Conservation (phyloP, 1,140 invertebrate species). For the Antheraea pernyi region DNA sequence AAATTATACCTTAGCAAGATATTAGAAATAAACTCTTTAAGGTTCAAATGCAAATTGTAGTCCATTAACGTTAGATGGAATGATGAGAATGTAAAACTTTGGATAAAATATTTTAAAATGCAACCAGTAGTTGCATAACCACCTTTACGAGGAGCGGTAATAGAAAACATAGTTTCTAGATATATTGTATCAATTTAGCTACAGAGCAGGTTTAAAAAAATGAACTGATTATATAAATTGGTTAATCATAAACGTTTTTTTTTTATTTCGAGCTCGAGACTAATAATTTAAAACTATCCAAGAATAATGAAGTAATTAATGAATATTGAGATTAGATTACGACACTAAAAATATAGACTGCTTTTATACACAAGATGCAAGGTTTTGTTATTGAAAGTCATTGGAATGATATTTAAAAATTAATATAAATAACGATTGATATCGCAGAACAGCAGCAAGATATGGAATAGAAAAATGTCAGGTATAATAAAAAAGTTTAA, state of each 20-base stretch:
- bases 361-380: not conserved
- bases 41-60: too few relatives aligned
- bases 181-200: not conserved
- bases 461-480: not conserved
- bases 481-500: not conserved
- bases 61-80: too few relatives aligned
- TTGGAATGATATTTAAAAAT: not conserved
- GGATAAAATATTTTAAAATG: too few relatives aligned
- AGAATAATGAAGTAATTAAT: not conserved
- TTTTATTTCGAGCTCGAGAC: not conserved
- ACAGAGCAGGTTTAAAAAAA: not conserved
- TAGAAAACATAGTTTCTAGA: too few relatives aligned
- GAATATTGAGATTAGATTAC: not conserved
- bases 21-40: too few relatives aligned
- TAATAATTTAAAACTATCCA: not conserved
- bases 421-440: not conserved
- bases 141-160: too few relatives aligned
- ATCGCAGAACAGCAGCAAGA: not conserved
- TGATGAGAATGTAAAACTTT: too few relatives aligned
- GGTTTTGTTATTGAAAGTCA: constrained; percentile 1
- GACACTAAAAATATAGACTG: constrained; percentile 1
- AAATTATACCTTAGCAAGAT: too few relatives aligned
- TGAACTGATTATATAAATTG: not conserved
- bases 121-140: too few relatives aligned
- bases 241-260: not conserved